Conservation (phyloP, 2,888 invertebrate species). For the Druceiella hillmani region DNA sequence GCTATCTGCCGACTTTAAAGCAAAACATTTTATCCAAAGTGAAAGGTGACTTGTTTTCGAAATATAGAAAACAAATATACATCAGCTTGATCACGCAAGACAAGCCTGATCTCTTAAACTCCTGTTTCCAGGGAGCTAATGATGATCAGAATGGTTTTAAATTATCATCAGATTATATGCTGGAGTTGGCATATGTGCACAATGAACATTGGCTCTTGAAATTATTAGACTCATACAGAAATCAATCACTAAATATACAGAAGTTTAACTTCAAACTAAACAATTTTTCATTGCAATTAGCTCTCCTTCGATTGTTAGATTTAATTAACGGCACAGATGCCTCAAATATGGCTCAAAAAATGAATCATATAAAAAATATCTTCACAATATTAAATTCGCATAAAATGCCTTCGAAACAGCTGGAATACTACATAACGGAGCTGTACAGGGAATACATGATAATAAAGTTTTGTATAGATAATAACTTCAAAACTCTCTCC, state of each 20-base stretch:
- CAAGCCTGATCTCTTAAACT: conserved; percentile 35
- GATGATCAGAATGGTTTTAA: conserved; percentile 43
- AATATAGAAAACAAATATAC: conserved; percentile 43
- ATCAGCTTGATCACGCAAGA: conserved; percentile 40
- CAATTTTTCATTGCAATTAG: conserved; percentile 46
- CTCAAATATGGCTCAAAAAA: conserved; percentile 40
- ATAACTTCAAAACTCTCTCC: conserved; percentile 47
- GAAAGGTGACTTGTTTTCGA: conserved; percentile 36
- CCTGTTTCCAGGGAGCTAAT: conserved; percentile 35
- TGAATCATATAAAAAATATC: conserved; percentile 44
- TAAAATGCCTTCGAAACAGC: conserved; percentile 38
- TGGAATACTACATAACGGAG: conserved; percentile 47
- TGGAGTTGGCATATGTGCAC: conserved; percentile 46
- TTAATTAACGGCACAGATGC: conserved; percentile 45
- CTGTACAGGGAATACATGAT: conserved; percentile 46
- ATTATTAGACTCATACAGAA: conserved; percentile 42
- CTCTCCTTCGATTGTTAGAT: conserved; percentile 47
- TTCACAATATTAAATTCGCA: conserved; percentile 47
- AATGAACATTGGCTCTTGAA: conserved; percentile 47
- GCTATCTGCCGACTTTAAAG: conserved; percentile 32
- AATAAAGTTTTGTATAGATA: conserved; percentile 47
- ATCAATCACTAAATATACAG: conserved; percentile 43
- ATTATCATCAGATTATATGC: conserved; percentile 46
- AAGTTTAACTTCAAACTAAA: conserved; percentile 47
- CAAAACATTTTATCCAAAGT: conserved; percentile 35